These are phyloP conservation scores for Tenthredo notha DNA, from an alignment of 2,888 invertebrate species.

Conservation along the genomic window DNA sequence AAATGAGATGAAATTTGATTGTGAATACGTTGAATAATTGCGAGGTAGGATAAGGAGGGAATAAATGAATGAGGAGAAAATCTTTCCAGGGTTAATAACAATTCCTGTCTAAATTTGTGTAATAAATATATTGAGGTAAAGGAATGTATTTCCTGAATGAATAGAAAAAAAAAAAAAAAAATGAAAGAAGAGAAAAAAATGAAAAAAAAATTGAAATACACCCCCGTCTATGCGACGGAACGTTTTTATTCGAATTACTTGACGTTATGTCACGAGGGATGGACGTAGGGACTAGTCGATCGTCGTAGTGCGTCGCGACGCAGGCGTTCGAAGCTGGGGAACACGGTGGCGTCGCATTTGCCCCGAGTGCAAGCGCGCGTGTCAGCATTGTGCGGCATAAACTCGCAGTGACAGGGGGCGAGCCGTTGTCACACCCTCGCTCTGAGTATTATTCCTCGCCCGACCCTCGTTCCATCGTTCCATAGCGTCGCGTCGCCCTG, in stretches of 20 bases:
- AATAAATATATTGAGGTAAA: neutral
- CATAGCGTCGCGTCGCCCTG: neutral
- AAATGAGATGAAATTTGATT: neutral
- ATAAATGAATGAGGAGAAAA: neutral
- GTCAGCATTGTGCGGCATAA: constrained; percentile 67
- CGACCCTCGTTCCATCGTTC: constrained; percentile 36
- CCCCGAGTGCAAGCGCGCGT: constrained; percentile 55
- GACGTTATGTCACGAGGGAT: neutral
- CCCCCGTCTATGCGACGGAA: neutral
- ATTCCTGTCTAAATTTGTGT: neutral
- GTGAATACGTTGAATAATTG: neutral
- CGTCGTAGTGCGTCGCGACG: constrained; percentile 38
- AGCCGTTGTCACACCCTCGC: constrained; percentile 65
- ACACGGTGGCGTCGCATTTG: constrained; percentile 47
- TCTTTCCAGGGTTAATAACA: neutral
- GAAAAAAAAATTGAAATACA: neutral
- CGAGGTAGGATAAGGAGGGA: neutral
- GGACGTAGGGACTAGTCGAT: constrained; percentile 6
- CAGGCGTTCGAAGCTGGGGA: neutral
- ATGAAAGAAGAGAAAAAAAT: neutral
- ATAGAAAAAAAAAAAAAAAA: neutral
- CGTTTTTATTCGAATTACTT: constrained; percentile 3
- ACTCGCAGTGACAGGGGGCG: constrained; percentile 66
- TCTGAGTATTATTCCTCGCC: constrained; percentile 25
- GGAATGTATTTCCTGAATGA: neutral